Evolutionary conservation across 1,140 invertebrate species (phyloP).

Genomic region (Heliothis virescens): DNA sequence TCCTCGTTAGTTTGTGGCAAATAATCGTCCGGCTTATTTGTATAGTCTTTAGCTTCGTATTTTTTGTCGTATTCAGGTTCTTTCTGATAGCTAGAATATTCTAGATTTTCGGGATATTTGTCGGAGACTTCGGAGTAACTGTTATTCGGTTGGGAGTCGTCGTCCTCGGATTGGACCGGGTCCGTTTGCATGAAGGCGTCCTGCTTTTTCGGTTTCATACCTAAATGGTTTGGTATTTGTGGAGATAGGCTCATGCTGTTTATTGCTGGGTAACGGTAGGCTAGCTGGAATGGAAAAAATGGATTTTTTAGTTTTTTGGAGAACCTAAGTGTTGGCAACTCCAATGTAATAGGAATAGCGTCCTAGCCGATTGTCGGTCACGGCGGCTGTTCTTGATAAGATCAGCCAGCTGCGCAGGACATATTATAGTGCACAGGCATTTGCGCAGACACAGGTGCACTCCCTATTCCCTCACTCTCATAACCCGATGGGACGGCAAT

Average conservation of each 20-base stretch:
- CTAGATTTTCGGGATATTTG: slow-evolving; percentile 56
- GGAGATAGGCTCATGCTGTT: slow-evolving; percentile 61
- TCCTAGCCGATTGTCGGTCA: too few species aligned
- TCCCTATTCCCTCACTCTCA: too few species aligned
- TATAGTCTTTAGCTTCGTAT: slow-evolving; percentile 75
- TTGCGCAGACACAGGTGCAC: too few species aligned
- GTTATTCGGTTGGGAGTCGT: slow-evolving; percentile 66
- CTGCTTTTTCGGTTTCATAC: slow-evolving; percentile 71
- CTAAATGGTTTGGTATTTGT: slow-evolving; percentile 29
- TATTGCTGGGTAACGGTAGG: slow-evolving; percentile 68
- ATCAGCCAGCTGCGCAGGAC: too few species aligned
- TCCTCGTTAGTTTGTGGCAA: slow-evolving; percentile 80
- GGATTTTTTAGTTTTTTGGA: too few species aligned
- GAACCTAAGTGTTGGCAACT: too few species aligned
- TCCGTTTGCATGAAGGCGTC: slow-evolving; percentile 83
- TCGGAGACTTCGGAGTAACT: slow-evolving; percentile 67
- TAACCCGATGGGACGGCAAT: too few species aligned
- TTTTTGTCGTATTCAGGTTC: slow-evolving; percentile 57
- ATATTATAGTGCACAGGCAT: too few species aligned
- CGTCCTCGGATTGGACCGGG: slow-evolving; percentile 72
- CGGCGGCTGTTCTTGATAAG: too few species aligned
- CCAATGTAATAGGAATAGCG: too few species aligned
- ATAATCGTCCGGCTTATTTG: slow-evolving; percentile 70
- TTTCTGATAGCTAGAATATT: slow-evolving; percentile 43
- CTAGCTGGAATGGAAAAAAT: slow-evolving; percentile 56